phyloP scores from a whole-genome alignment of 2,113 vertebrate genomes.

The Sterna hirundo region DNA sequence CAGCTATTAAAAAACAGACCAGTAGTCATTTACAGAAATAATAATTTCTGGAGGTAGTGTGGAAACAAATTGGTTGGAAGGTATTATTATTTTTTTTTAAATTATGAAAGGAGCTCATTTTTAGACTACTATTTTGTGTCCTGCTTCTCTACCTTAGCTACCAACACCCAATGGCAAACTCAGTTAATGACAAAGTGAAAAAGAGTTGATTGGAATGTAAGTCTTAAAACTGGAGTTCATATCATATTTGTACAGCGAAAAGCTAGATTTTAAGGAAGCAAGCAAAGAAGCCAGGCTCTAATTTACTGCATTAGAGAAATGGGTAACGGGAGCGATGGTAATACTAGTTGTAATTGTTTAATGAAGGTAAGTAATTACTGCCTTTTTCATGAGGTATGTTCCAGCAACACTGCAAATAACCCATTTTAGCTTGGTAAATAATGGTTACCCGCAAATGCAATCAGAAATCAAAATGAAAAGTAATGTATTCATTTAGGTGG shows the following conservation, averaged over 20 bases:
- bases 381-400: neutral
- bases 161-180: neutral
- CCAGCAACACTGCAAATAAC: slow-evolving; percentile 3
- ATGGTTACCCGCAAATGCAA: neutral
- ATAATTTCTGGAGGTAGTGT: neutral
- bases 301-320: neutral
- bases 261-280: neutral
- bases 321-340: neutral
- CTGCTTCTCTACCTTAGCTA: neutral
- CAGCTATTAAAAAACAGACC: neutral
- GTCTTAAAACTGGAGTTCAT: neutral
- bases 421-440: neutral
- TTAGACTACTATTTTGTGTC: neutral
- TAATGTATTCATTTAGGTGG: neutral
- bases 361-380: slow-evolving; percentile 42
- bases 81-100: neutral
- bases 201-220: neutral
- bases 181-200: neutral
- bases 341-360: slow-evolving; percentile 28
- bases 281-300: neutral
- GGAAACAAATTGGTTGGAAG: neutral
- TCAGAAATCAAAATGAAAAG: slow-evolving; percentile 25
- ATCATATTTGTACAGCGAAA: neutral
- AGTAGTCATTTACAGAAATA: neutral
- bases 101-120: neutral